A percentile compares a stretch with the other conserved stretches of the same genome.
Evolutionary conservation across 1,140 invertebrate species (phyloP).

Genomic region (Bombus fervidus): DNA sequence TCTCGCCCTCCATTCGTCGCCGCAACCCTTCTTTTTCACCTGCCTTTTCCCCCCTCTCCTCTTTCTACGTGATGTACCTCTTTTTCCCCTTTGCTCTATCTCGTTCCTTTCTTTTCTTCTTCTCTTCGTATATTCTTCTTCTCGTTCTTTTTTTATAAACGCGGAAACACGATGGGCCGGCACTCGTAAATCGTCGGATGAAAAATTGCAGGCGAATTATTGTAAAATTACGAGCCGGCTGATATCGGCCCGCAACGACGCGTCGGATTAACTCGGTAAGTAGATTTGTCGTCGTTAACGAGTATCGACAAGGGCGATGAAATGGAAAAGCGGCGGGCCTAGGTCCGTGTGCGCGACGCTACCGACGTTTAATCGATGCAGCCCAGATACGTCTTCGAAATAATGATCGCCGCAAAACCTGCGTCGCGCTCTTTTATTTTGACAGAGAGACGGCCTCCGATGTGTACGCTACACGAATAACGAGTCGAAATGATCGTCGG

Average conservation of each 20-base stretch:
- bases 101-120: not conserved
- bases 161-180: not conserved
- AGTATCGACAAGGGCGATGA: slow-evolving; percentile 32
- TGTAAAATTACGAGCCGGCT: slow-evolving; percentile 54
- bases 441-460: not conserved
- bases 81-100: not conserved
- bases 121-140: not conserved
- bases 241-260: slow-evolving; percentile 15
- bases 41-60: slow-evolving; percentile 22
- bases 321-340: not conserved
- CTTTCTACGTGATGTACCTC: not conserved
- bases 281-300: slow-evolving; percentile 40
- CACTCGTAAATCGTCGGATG: slow-evolving; percentile 62
- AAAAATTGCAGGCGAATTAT: slow-evolving; percentile 66
- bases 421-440: not conserved
- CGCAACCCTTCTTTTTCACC: slow-evolving; percentile 30
- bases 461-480: slow-evolving; percentile 4
- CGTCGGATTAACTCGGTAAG: slow-evolving; percentile 25
- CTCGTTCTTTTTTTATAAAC: not conserved
- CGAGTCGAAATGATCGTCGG: not conserved
- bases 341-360: not conserved
- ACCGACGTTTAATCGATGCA: slow-evolving; percentile 18
- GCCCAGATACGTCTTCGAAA: not conserved
- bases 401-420: slow-evolving; percentile 9
- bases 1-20: not conserved